Conservation (phyloP, 2,888 invertebrate genomes). For the Dynastes tityus region DNA sequence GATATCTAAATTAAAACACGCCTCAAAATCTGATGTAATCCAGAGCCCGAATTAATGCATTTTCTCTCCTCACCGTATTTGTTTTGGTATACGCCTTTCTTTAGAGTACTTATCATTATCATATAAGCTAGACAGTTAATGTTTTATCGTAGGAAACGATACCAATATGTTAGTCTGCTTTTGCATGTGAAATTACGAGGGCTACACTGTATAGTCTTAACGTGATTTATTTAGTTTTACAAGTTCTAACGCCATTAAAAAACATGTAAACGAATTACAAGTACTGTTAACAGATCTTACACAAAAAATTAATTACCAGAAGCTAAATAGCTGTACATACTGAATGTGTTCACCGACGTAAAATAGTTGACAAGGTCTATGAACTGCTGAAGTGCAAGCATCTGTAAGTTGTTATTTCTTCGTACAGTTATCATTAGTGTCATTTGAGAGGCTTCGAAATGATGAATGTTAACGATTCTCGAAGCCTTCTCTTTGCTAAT, state of each 20-base stretch:
- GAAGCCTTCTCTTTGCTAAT: neutral
- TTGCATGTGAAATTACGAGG: neutral
- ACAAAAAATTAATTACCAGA: neutral
- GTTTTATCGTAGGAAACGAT: neutral
- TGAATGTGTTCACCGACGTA: neutral
- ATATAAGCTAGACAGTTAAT: neutral
- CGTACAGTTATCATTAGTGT: constrained; percentile 15
- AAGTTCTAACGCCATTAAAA: no score
- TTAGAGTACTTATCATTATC: neutral
- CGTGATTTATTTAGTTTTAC: no score
- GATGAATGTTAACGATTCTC: neutral
- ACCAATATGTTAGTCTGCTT: neutral
- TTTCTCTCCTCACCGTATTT: no score
- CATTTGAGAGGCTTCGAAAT: constrained; percentile 1
- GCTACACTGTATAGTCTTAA: no score
- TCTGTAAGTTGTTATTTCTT: constrained; percentile 10
- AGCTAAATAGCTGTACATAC: neutral
- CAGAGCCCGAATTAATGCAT: neutral
- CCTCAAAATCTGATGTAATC: constrained; percentile 10
- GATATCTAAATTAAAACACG: neutral
- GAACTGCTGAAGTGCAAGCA: neutral
- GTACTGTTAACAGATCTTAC: neutral
- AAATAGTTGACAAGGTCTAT: constrained; percentile 5
- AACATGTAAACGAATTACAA: no score
- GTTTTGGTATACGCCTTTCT: neutral